A percentile compares a stretch with the other conserved stretches of the same genome.
Evolutionary conservation across 2,113 vertebrate species (phyloP).

Genomic region (Zosterops lateralis): DNA sequence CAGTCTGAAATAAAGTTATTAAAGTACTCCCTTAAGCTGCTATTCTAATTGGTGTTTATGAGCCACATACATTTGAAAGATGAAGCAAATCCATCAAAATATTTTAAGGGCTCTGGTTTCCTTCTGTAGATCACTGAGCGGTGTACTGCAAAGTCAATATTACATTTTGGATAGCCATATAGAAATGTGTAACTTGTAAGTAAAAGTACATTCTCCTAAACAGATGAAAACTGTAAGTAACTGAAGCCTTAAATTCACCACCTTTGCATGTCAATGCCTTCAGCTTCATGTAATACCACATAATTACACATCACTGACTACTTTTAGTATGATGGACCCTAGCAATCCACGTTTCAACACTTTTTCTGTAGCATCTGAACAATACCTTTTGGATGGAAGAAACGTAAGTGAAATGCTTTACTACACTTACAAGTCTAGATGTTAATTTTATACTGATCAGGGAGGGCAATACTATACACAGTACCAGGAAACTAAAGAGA

Average conservation of each 20-base stretch:
- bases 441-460: background rate
- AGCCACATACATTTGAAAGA: background rate
- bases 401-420: background rate
- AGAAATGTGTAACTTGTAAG: background rate
- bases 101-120: background rate
- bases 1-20: background rate
- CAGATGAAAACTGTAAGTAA: background rate
- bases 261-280: background rate
- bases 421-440: background rate
- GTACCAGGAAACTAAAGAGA: background rate
- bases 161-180: background rate
- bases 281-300: background rate
- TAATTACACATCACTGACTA: background rate
- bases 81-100: background rate
- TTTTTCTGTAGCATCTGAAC: background rate
- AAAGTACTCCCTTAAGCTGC: background rate
- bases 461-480: background rate
- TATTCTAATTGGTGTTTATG: background rate
- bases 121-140: background rate
- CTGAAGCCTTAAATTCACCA: background rate
- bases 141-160: background rate
- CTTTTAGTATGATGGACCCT: background rate
- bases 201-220: background rate
- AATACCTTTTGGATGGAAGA: background rate
- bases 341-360: background rate